These are phyloP conservation scores for Melanotus villosus DNA, from an alignment of 2,888 invertebrate species.

Conservation along the genomic window DNA sequence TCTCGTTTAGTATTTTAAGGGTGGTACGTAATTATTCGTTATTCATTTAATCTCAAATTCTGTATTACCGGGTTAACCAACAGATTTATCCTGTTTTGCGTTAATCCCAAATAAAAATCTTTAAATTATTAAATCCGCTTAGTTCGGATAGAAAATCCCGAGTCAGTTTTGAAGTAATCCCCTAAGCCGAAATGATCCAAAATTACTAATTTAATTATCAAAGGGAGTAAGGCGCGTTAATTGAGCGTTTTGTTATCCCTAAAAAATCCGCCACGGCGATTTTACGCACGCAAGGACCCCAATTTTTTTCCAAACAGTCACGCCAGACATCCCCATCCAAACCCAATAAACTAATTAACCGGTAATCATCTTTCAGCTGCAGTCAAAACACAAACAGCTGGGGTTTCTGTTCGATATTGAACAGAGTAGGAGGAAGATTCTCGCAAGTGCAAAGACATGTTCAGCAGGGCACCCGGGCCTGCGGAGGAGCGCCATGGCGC, in stretches of 20 bases:
- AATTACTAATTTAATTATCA: conserved; percentile 22
- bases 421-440: conserved; percentile 41
- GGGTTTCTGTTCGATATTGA: conserved; percentile 42
- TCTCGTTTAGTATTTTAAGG: too few species aligned
- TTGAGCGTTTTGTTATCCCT: conserved; percentile 16
- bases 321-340: conserved; percentile 9
- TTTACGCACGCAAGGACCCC: conserved; percentile 23
- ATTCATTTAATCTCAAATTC: too few species aligned
- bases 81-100: too few species aligned
- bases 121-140: too few species aligned
- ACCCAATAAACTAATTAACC: conserved; percentile 27
- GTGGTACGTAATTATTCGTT: too few species aligned
- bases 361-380: conserved; percentile 35
- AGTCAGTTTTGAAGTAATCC: too few species aligned
- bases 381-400: conserved; percentile 38
- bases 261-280: conserved; percentile 24
- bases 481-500: conserved; percentile 39
- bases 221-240: conserved; percentile 15
- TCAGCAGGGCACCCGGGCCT: conserved; percentile 39
- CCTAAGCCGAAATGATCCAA: not conserved
- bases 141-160: too few species aligned
- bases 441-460: conserved; percentile 45
- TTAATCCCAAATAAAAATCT: too few species aligned
- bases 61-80: too few species aligned
- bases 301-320: too few species aligned